phyloP scores from a whole-genome alignment of 2,888 invertebrate genomes.

The Malacosoma neustria region DNA sequence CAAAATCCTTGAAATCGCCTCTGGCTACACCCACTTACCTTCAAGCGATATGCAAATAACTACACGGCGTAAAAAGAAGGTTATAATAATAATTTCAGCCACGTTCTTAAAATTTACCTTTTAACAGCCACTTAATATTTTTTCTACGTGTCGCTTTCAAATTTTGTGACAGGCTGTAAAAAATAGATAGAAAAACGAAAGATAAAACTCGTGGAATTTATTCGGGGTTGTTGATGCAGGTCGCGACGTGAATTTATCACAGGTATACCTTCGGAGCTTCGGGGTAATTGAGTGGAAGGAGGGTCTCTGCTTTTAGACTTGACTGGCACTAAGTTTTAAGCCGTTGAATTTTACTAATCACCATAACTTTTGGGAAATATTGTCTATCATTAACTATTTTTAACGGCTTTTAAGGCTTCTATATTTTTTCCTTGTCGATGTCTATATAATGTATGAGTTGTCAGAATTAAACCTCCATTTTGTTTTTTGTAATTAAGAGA shows the following conservation, averaged over 20 bases:
- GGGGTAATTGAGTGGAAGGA: constrained; percentile 44
- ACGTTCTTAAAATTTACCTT: constrained; percentile 61
- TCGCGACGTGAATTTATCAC: constrained; percentile 57
- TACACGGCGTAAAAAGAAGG: constrained; percentile 28
- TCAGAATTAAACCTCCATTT: too few species aligned
- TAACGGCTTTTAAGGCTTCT: too few species aligned
- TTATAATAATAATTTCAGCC: constrained; percentile 58
- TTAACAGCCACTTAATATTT: constrained; percentile 61
- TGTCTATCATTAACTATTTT: too few species aligned
- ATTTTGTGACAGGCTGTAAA: constrained; percentile 47
- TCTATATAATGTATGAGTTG: too few species aligned
- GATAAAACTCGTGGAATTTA: constrained; percentile 45
- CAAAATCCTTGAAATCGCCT: constrained; percentile 8
- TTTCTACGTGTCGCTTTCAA: constrained; percentile 52
- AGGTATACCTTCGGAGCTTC: constrained; percentile 44
- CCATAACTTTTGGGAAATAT: too few species aligned
- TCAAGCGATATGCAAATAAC: constrained; percentile 42
- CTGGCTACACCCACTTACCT: constrained; percentile 12
- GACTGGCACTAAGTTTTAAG: too few species aligned
- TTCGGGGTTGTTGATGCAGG: constrained; percentile 48
- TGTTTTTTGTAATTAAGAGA: too few species aligned
- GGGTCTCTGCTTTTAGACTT: constrained; percentile 28
- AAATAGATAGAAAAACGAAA: constrained; percentile 20
- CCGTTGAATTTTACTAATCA: too few species aligned
- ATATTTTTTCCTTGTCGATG: too few species aligned